Evolutionary conservation across 1,140 invertebrate genomes (phyloP).

Genomic region (Arctopsyche grandis): DNA sequence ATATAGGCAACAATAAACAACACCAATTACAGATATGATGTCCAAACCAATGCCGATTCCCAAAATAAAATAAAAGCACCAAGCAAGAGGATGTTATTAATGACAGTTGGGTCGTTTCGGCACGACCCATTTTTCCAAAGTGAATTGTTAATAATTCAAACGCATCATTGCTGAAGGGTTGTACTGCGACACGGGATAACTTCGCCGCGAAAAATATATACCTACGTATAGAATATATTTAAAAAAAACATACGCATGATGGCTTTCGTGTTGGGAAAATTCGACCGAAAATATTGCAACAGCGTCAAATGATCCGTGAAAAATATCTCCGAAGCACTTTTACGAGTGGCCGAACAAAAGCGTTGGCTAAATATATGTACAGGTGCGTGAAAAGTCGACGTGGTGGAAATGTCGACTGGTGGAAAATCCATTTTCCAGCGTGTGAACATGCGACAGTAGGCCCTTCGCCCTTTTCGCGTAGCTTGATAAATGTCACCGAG

Average conservation of each 20-base stretch:
- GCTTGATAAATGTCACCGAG: background rate
- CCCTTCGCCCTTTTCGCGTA: background rate
- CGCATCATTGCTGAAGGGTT: background rate
- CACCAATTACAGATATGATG: no score
- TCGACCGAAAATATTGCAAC: background rate
- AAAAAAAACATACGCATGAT: background rate
- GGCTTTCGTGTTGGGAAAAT: background rate
- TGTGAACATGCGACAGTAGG: background rate
- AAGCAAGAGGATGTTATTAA: background rate
- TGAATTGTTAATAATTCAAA: slow-evolving; percentile 21
- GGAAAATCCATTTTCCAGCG: no score
- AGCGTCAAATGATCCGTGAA: no score
- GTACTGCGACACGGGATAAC: background rate
- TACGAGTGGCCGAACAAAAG: no score
- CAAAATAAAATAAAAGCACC: background rate
- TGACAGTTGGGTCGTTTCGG: slow-evolving; percentile 8
- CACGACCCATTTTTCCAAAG: slow-evolving; percentile 7
- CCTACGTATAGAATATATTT: no score
- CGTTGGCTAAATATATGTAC: no score
- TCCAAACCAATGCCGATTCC: no score
- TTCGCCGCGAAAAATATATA: background rate
- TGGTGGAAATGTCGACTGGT: no score
- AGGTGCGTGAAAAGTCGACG: no score
- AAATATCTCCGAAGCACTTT: no score
- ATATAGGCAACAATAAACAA: no score